Conservation (phyloP, 2,888 invertebrate genomes). For the Pilophorus perplexus region DNA sequence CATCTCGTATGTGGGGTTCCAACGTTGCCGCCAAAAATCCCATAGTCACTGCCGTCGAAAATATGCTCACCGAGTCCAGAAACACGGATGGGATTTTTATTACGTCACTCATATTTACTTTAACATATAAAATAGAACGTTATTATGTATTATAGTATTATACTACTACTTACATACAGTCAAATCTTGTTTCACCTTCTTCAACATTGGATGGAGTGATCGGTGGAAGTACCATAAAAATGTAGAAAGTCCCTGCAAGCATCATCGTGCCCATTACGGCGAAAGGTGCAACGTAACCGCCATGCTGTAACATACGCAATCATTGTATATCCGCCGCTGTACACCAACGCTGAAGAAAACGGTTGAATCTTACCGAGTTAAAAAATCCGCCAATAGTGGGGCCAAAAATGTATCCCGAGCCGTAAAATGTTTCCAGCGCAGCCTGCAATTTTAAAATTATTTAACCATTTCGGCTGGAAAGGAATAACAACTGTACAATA, state of each 20-base stretch:
- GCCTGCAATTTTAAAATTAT: conserved; percentile 49
- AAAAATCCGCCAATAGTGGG: conserved; percentile 52
- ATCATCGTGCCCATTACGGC: conserved; percentile 53
- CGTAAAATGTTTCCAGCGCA: conserved; percentile 53
- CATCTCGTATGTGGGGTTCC: conserved; percentile 56
- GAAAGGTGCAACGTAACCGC: conserved; percentile 56
- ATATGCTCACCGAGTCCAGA: conserved; percentile 51
- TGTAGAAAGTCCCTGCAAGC: conserved; percentile 49
- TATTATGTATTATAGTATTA: neutral
- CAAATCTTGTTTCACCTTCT: neutral
- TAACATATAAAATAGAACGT: neutral
- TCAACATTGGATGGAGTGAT: neutral
- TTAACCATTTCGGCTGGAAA: too few species aligned
- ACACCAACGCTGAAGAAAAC: too few species aligned
- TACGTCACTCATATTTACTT: conserved; percentile 46
- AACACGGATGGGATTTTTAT: conserved; percentile 52
- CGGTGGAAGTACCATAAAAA: neutral
- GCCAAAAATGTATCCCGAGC: conserved; percentile 53
- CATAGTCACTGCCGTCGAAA: conserved; percentile 52
- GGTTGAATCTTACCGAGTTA: conserved; percentile 50
- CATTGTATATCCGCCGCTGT: too few species aligned
- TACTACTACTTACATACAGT: neutral
- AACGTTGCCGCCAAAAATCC: conserved; percentile 59
- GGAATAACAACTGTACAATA: too few species aligned
- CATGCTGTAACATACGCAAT: conserved; percentile 51